phyloP scores from a whole-genome alignment of 2,113 vertebrate genomes.

The Cinclus mexicanus region DNA sequence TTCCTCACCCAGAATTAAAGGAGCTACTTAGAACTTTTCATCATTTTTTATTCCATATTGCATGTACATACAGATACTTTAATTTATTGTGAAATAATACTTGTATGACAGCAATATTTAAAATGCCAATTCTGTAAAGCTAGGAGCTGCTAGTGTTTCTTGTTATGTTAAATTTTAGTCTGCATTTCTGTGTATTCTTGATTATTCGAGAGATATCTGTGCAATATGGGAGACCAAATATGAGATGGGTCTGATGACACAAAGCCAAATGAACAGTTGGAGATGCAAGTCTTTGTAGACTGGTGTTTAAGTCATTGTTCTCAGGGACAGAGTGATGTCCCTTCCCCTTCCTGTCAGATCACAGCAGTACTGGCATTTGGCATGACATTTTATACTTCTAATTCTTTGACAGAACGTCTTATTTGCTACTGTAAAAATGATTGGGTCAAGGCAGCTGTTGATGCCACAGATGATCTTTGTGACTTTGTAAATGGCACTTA shows the following conservation, averaged over 20 bases:
- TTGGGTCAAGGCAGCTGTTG: conserved; percentile 79
- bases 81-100: no score
- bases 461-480: conserved; percentile 78
- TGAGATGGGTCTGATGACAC: background rate
- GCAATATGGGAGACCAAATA: background rate
- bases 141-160: background rate
- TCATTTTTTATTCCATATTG: background rate
- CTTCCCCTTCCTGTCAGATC: background rate
- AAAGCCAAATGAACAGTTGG: background rate
- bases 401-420: conserved; percentile 70
- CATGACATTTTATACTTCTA: conserved; percentile 16
- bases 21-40: background rate
- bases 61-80: background rate
- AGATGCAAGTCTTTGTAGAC: background rate
- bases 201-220: background rate
- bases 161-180: background rate
- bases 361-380: conserved; percentile 2
- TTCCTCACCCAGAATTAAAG: background rate
- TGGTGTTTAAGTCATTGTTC: conserved; percentile 4
- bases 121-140: background rate
- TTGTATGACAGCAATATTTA: background rate
- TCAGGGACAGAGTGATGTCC: background rate
- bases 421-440: conserved; percentile 79
- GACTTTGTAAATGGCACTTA: conserved; percentile 70
- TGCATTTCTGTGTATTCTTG: background rate